phyloP scores from a whole-genome alignment of 2,113 vertebrate genomes.

The Sceloporus tristichus region DNA sequence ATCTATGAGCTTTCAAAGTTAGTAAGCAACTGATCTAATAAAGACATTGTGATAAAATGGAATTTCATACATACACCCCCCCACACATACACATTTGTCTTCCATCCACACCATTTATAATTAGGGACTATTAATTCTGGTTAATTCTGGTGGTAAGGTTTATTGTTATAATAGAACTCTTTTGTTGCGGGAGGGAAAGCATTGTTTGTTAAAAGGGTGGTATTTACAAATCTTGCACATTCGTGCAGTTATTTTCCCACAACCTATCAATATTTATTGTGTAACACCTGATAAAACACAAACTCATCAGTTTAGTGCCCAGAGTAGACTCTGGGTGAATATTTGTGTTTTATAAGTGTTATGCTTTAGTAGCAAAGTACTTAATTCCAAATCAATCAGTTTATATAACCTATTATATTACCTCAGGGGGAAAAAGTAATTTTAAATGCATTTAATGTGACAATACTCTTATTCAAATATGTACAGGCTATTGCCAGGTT shows the following conservation, averaged over 20 bases:
- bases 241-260: neutral
- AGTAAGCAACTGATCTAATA: no score
- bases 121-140: neutral
- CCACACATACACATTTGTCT: no score
- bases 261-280: neutral
- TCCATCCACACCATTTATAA: neutral
- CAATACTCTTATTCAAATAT: neutral
- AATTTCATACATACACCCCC: no score
- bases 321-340: neutral
- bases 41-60: no score
- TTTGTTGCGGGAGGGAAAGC: neutral
- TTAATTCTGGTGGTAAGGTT: neutral
- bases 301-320: neutral
- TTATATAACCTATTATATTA: constrained; percentile 7
- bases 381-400: neutral
- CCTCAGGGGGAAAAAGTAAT: neutral
- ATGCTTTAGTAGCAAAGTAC: neutral
- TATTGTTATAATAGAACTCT: neutral
- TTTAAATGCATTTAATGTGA: constrained; percentile 8
- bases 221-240: neutral
- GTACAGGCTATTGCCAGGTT: neutral
- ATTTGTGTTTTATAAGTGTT: no score
- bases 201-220: neutral
- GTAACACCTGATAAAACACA: neutral
- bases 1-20: no score